phyloP scores from a whole-genome alignment of 2,797 vertebrate genomes.

The Sebastes goodei region DNA sequence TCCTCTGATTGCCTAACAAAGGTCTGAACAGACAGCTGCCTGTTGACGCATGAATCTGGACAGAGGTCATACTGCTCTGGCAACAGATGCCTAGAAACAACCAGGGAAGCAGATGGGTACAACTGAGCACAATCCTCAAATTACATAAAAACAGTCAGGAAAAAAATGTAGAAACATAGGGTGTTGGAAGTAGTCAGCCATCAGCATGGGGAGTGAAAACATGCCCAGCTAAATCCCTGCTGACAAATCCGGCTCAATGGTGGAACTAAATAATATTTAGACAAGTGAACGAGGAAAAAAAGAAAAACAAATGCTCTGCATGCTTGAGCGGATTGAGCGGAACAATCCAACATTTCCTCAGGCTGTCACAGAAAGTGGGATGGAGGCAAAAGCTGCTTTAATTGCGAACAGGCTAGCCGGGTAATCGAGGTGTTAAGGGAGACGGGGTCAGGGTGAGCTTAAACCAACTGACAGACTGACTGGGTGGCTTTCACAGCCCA shows the following conservation, averaged over 20 bases:
- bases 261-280: conserved; percentile 79
- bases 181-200: conserved; percentile 44
- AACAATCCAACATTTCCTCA: conserved; percentile 77
- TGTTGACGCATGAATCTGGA: conserved; percentile 32
- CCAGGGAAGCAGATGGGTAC: conserved; percentile 33
- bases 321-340: conserved; percentile 73
- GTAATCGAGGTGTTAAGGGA: conserved; percentile 53
- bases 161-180: conserved; percentile 10
- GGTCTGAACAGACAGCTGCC: conserved; percentile 41
- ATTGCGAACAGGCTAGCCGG: conserved; percentile 47
- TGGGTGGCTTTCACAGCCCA: conserved; percentile 41
- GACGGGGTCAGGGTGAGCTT: conserved; percentile 56
- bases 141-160: conserved; percentile 46
- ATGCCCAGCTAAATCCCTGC: conserved; percentile 68
- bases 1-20: conserved; percentile 17
- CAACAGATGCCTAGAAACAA: conserved; percentile 42
- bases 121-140: conserved; percentile 42
- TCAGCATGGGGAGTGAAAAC: conserved; percentile 63
- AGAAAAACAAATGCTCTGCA: conserved; percentile 74
- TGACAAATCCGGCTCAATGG: conserved; percentile 77
- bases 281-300: conserved; percentile 64
- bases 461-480: conserved; percentile 52
- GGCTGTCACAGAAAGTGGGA: conserved; percentile 61
- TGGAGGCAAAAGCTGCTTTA: conserved; percentile 60
- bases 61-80: conserved; percentile 31